Percentiles rank a stretch among this genome's conserved stretches.
Evolutionary conservation across 2,888 invertebrate genomes (phyloP).

Genomic region (Erebia epiphron): DNA sequence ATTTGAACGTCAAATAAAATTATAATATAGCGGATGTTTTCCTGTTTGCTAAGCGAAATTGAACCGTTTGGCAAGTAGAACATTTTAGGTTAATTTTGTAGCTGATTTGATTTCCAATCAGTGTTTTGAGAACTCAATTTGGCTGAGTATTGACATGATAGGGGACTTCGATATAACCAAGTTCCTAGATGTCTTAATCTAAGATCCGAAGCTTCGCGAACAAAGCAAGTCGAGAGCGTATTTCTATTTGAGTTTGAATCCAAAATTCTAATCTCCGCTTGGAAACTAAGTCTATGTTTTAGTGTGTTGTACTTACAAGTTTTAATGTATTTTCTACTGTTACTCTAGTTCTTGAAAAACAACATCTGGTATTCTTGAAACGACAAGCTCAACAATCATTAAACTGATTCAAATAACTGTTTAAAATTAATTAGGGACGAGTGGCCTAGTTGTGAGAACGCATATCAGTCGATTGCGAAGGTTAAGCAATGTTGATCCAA

Average conservation of each 20-base stretch:
- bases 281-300: not conserved
- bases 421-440: too few species aligned
- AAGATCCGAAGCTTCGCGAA: constrained; percentile 1
- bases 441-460: too few species aligned
- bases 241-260: not conserved
- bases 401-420: too few species aligned
- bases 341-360: too few species aligned
- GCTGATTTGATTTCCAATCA: constrained; percentile 25
- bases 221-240: not conserved
- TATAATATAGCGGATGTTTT: constrained; percentile 29
- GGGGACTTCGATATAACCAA: constrained; percentile 8
- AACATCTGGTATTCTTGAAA: too few species aligned
- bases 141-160: not conserved
- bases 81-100: constrained; percentile 26
- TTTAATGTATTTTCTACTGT: not conserved
- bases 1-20: constrained; percentile 39
- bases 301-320: not conserved
- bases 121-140: constrained; percentile 21
- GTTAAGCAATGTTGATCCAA: too few species aligned
- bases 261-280: not conserved
- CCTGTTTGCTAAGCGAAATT: constrained; percentile 30
- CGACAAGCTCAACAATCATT: too few species aligned
- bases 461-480: too few species aligned
- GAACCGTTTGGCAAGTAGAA: constrained; percentile 25
- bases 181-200: constrained; percentile 16